Conservation (phyloP, 2,888 invertebrate genomes). For the Nymphalis polychloros region DNA sequence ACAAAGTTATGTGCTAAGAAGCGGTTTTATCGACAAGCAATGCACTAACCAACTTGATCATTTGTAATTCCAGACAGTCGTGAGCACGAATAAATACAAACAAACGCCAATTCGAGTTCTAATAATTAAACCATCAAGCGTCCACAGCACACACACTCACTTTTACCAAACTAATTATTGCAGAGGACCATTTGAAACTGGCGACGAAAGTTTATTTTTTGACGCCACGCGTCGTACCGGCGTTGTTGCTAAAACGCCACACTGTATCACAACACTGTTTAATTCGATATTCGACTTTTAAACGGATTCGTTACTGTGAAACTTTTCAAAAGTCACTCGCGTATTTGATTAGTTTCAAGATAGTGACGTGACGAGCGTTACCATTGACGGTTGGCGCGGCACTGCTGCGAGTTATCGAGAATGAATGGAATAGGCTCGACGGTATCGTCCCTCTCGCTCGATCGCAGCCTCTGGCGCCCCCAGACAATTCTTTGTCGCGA, state of each 20-base stretch:
- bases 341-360: constrained; percentile 47
- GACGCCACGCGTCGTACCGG: constrained; percentile 65
- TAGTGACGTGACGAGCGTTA: constrained; percentile 55
- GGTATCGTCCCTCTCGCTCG: constrained; percentile 64
- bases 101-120: constrained; percentile 67
- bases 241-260: constrained; percentile 11
- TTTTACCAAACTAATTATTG: constrained; percentile 76
- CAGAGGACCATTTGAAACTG: constrained; percentile 66
- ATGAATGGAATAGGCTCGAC: constrained; percentile 49
- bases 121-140: constrained; percentile 68
- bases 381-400: constrained; percentile 67
- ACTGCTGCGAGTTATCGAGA: constrained; percentile 65
- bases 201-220: constrained; percentile 71
- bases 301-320: constrained; percentile 48
- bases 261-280: constrained; percentile 67
- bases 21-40: constrained; percentile 6
- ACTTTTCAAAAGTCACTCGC: constrained; percentile 55
- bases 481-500: constrained; percentile 20
- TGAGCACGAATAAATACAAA: constrained; percentile 53
- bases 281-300: constrained; percentile 63
- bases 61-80: constrained; percentile 56
- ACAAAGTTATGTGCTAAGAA: constrained; percentile 1
- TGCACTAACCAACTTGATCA: constrained; percentile 76
- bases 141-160: constrained; percentile 77
- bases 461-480: constrained; percentile 49